A percentile compares a stretch with the other conserved stretches of the same genome.
Evolutionary conservation across 2,797 vertebrate species (phyloP).

Genomic region (Limosa lapponica): DNA sequence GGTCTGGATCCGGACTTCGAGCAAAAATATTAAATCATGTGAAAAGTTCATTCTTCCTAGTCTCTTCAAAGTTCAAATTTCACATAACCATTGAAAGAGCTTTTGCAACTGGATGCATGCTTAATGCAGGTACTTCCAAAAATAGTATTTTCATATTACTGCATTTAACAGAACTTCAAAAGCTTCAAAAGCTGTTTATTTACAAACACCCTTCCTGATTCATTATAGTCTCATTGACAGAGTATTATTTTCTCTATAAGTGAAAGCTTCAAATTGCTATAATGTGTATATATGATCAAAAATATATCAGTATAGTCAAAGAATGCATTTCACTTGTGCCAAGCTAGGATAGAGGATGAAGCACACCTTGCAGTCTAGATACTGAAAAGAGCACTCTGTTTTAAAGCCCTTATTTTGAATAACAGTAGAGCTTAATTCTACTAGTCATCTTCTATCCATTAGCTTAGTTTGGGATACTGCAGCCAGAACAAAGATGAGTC

Average conservation of each 20-base stretch:
- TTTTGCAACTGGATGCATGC: background rate
- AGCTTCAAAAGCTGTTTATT: slow-evolving; percentile 39
- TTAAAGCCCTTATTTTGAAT: background rate
- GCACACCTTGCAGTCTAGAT: background rate
- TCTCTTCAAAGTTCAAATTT: background rate
- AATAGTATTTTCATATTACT: slow-evolving; percentile 47
- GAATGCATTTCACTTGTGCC: background rate
- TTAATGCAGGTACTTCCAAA: slow-evolving; percentile 20
- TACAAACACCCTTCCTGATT: slow-evolving; percentile 14
- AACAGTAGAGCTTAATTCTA: background rate
- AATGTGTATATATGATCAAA: background rate
- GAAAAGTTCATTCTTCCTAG: background rate
- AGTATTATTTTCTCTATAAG: slow-evolving; percentile 3
- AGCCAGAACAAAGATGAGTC: background rate
- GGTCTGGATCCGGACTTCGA: background rate
- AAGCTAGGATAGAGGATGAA: background rate
- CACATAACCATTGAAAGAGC: background rate
- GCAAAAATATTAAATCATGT: background rate
- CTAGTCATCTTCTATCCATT: background rate
- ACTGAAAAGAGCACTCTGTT: background rate
- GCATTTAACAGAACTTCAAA: slow-evolving; percentile 45
- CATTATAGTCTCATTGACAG: slow-evolving; percentile 33
- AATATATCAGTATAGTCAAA: background rate
- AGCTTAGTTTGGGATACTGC: background rate
- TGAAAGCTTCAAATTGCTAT: background rate